Evolutionary conservation across 92 coral and sea anemone species (phyloP), one percentile per base, ranked within the genome.

Genomic region (Porites lobata): DNA sequence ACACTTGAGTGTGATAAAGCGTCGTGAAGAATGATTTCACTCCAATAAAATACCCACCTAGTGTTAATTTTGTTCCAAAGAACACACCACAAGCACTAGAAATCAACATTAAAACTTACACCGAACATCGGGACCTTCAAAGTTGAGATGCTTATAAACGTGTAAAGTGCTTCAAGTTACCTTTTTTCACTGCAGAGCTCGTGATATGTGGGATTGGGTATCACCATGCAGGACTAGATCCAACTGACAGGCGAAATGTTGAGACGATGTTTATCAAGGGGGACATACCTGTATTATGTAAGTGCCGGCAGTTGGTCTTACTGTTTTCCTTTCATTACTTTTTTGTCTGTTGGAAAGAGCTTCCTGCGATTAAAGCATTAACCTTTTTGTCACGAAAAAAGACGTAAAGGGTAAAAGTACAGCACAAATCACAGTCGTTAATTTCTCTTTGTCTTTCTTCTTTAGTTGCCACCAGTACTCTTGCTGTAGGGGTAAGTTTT

Each of bases 151-250:
- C 47, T 38, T 38, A 38, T 38, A 4, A 38, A 38, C 47, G 47
- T 38, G 47, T 38, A 0, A 38, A 38, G 47, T 38, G 7, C 47
- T 4, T 54, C 14, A 54, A 9, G 59, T 54, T 38, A 38, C 47
- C 47, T 38, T 38, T 38, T 38, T 38, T 38, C 0, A 38, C 47
- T 38, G 47, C 66, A 98, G 99, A 98, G 83, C 92, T 98, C 26
- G 95, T 98, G 58, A 95, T 95, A 26, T 96, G 98, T 84, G 99
- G 99, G 22, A 96, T 98, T 64, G 99, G 95, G 10, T 98, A 98
- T 79, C 99, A 98, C 73, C 99, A 98, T 65, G 99, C 99, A 24
- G 98, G 99, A n/a, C 86, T 98, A 70, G 99, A 98, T 76, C 79
- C 84, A 7, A 77, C 95, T 20, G 99, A 98, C 78, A 87, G 99